Percentiles rank a stretch among this genome's conserved stretches.
These are phyloP conservation scores for Ernsta delagoae DNA, from an alignment of 2,888 invertebrate species.

Conservation along the genomic window DNA sequence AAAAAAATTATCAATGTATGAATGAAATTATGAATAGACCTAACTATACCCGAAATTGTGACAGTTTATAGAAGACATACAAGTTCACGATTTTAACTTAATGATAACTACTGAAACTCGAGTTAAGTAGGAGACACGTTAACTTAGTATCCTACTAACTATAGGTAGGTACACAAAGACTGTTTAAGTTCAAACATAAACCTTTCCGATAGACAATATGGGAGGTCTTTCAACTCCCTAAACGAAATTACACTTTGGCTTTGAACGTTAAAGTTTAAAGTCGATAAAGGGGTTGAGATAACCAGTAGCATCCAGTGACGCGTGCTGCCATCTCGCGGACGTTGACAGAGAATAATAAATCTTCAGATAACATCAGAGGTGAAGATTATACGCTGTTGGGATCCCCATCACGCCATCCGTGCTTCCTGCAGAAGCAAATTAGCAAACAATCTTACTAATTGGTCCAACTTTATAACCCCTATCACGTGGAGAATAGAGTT, in stretches of 20 bases:
- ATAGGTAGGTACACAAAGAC: too few relatives aligned
- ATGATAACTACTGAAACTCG: too few relatives aligned
- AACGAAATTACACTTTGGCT: slow-evolving; percentile 31
- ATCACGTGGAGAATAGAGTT: slow-evolving; percentile 49
- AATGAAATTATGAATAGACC: too few relatives aligned
- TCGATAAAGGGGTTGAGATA: slow-evolving; percentile 52
- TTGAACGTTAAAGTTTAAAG: slow-evolving; percentile 36
- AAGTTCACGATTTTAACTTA: too few relatives aligned
- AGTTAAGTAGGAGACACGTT: too few relatives aligned
- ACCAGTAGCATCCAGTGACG: slow-evolving; percentile 72
- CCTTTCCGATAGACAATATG: slow-evolving; percentile 36
- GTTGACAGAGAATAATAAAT: slow-evolving; percentile 83
- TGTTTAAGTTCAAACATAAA: too few relatives aligned
- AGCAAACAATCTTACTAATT: slow-evolving; percentile 64
- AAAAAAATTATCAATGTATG: too few relatives aligned
- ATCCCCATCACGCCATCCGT: slow-evolving; percentile 80
- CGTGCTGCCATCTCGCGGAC: slow-evolving; percentile 80
- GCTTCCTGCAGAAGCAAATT: slow-evolving; percentile 82
- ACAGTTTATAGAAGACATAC: too few relatives aligned
- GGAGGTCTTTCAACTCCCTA: slow-evolving; percentile 46
- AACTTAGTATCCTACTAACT: too few relatives aligned
- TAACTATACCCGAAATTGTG: too few relatives aligned
- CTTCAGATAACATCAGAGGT: slow-evolving; percentile 82
- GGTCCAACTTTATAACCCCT: slow-evolving; percentile 47
- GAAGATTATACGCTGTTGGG: slow-evolving; percentile 81